These are phyloP conservation scores for Coreoperca whiteheadi DNA, from an alignment of 2,113 vertebrate species.

Conservation along the genomic window DNA sequence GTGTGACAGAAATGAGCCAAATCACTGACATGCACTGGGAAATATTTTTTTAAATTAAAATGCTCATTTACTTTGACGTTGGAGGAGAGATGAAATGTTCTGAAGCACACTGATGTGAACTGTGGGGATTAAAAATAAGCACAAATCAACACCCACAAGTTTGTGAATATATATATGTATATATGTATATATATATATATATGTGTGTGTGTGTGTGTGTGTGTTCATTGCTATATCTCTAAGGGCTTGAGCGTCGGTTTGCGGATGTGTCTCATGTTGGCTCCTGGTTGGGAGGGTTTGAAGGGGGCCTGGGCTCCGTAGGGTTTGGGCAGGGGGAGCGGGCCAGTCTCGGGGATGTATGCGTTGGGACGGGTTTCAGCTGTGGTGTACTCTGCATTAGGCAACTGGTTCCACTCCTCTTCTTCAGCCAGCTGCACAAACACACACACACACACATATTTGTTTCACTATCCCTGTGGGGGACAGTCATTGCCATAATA, in stretches of 20 bases:
- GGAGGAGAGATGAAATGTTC: not conserved
- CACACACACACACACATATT: conserved; percentile 54
- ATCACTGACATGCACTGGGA: not conserved
- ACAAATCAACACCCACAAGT: not conserved
- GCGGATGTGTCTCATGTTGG: conserved; percentile 87
- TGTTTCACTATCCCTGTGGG: no score
- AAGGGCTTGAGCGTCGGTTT: conserved; percentile 79
- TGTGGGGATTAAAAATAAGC: no score
- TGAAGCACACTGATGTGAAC: not conserved
- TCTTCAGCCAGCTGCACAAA: conserved; percentile 80
- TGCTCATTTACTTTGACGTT: not conserved
- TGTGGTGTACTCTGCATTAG: conserved; percentile 77
- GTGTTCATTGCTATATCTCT: conserved; percentile 22
- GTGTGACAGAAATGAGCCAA: not conserved
- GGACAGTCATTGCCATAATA: no score
- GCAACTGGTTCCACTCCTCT: conserved; percentile 77
- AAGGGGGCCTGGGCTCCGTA: conserved; percentile 88
- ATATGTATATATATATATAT: no score
- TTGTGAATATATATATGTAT: not conserved
- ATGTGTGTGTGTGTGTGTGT: not conserved
- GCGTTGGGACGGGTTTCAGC: conserved; percentile 87
- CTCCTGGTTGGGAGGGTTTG: conserved; percentile 84
- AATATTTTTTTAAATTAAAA: not conserved
- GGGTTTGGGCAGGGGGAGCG: conserved; percentile 87
- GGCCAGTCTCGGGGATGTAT: conserved; percentile 81